Base-by-base conservation (phyloP, 1,140 invertebrate genomes). In the Ostrea denselamellosa region DNA sequence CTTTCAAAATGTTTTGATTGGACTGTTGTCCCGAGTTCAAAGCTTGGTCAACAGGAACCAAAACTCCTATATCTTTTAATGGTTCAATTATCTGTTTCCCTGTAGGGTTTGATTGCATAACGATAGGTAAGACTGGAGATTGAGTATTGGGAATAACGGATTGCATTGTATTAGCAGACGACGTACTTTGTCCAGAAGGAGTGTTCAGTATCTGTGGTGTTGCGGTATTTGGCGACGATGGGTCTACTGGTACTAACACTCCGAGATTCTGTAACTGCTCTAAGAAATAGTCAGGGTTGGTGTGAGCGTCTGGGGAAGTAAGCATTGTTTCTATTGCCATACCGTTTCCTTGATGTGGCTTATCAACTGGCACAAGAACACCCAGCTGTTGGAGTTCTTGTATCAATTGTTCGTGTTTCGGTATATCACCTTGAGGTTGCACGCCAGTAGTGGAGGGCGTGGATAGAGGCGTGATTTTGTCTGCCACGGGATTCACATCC, bases 201-300 rank as follows among this genome's bases (percentile, higher is more conserved):
- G 56, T n/a, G 0, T 7, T 5, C 22, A 8, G 25, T 34, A 25
- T 3, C 28, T 28, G 10, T 10, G 34, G 68, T 10, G 12, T 9
- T 77, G 25, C 68, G 28, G 58, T 62, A 14, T 62, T 62, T 62
- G 58, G 7, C 10, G 68, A 77, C 7, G 68, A 25, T 12, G 65
- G 68, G 25, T 77, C 68, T 14, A 77, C 68, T 28, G 68, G 68
- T 28, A 77, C 68, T 14, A 77, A 34, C 0, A 77, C 68, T 28
- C 68, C 68, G 14, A 77, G 25, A 77, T 77, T 25, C 28, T 77
- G 68, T 77, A 77, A 77, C 25, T 77, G 68, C 17, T 77, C 68
- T 14, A 77, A 34, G 14, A 77, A 77, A 77, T 77, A 77, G 68
- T 77, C 68, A 10, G 68, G 68, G 25, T 77, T 77, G 14, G 25